Percentiles rank a stretch among this genome's conserved stretches.
These are phyloP conservation scores for Colossoma macropomum DNA, from an alignment of 2,113 vertebrate species.

Conservation along the genomic window DNA sequence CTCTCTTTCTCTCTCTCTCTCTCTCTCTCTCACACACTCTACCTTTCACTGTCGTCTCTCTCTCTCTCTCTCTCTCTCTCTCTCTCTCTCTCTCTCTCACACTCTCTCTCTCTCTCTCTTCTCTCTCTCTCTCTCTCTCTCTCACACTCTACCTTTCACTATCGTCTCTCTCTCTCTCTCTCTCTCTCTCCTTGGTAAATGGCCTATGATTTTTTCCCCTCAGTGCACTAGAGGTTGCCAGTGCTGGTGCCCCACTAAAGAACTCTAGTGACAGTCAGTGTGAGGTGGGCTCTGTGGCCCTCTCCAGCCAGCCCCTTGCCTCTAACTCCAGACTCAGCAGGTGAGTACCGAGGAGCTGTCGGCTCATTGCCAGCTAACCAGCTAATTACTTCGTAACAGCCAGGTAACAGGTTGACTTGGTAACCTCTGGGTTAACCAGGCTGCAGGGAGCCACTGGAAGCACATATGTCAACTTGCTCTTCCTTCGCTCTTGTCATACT, in stretches of 20 bases:
- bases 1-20: constrained; percentile 41
- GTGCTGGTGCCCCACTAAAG: constrained; percentile 85
- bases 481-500: constrained; percentile 65
- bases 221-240: constrained; percentile 90
- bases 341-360: constrained; percentile 78
- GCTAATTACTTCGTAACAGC: constrained; percentile 37
- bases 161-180: background rate
- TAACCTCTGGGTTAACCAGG: constrained; percentile 23
- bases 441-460: background rate
- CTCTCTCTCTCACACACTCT: background rate
- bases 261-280: constrained; percentile 83
- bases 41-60: too few species aligned
- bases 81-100: constrained; percentile 22
- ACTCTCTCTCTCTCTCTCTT: constrained; percentile 13
- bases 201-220: constrained; percentile 82
- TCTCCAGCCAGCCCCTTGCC: constrained; percentile 81
- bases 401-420: constrained; percentile 54
- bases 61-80: background rate
- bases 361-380: constrained; percentile 70
- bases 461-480: constrained; percentile 48
- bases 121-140: background rate
- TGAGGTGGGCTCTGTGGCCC: constrained; percentile 86
- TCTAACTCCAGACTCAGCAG: constrained; percentile 84
- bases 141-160: constrained; percentile 33
- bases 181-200: constrained; percentile 75